Evolutionary conservation across 2,797 vertebrate species (phyloP), one percentile per base, ranked within the genome.

Genomic region (Anguilla obscura): DNA sequence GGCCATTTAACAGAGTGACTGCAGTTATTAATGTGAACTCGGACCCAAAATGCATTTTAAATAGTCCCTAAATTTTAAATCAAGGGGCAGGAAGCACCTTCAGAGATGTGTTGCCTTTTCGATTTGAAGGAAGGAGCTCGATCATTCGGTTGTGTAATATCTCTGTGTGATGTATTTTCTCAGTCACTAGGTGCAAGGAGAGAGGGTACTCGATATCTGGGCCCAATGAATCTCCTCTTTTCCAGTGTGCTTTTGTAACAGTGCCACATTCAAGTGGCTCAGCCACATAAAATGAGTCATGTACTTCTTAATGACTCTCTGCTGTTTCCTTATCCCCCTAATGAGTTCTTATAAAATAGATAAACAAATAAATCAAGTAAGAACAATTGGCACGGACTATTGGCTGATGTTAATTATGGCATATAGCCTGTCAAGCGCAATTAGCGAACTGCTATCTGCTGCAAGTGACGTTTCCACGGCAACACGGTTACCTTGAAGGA

Each of bases 371-470:
- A 82, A 82, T 82, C 79, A 48, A 48, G 40, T 82, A 50, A 18
- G 79, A 50, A 82, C 79, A 82, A 82, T 82, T 33, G 79, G 45
- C 45, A 82, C 50, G 79, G 79, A 8, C 79, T 82, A 82, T 82
- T 82, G 79, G 45, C 79, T 50, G 79, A 48, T 82, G 40, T 82
- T 82, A 82, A 82, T 82, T 82, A 82, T 82, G 40, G 24, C 79
- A 82, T 82, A 82, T 24, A 82, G 40, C 79, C 45, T 82, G 79
- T 71, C 48, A 74, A 88, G 87, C 82, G 21, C 82, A 88, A 88
- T 88, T 88, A 88, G 87, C 21, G 36, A 63, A 74, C 87, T 3
- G 45, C 66, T n/a, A 45, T 71, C 82, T 18, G 63, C 87, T n/a
- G 14, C 79, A 24, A 85, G 87, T 9, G 60, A 36, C 30, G 48